Evolutionary conservation across 2,888 invertebrate species (phyloP).

Genomic region (Bugula neritina): DNA sequence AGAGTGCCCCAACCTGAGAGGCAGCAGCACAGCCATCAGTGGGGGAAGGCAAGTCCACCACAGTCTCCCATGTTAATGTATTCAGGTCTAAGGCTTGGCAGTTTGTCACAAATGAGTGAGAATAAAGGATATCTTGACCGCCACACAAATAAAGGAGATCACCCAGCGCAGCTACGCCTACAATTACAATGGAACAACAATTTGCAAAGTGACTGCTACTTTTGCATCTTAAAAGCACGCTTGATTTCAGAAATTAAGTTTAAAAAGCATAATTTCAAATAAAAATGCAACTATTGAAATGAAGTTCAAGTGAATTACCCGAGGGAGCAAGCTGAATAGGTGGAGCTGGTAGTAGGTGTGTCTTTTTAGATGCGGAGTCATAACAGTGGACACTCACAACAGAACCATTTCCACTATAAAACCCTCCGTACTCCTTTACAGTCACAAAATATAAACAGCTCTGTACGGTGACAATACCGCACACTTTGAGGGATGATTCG

Average conservation of each 20-base stretch:
- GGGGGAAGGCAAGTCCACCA: background rate
- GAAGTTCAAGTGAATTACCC: no score
- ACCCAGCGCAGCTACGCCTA: background rate
- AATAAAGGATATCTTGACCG: background rate
- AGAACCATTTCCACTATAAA: background rate
- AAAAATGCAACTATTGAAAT: no score
- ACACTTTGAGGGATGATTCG: background rate
- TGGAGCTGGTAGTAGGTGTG: background rate
- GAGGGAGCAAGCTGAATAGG: background rate
- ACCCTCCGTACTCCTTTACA: background rate
- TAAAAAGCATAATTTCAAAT: no score
- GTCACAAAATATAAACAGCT: background rate
- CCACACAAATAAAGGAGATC: background rate
- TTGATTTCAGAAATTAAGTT: no score
- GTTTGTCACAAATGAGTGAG: background rate
- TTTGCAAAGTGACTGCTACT: no score
- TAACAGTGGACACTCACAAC: background rate
- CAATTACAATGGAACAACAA: no score
- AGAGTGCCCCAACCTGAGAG: background rate
- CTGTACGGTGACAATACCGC: background rate
- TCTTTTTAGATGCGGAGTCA: background rate
- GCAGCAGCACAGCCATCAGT: background rate
- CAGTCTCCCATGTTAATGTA: background rate
- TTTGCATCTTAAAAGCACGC: no score
- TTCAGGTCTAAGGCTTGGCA: background rate